Conservation (phyloP, 2,888 invertebrate genomes). For the Drosophila acutilabella region DNA sequence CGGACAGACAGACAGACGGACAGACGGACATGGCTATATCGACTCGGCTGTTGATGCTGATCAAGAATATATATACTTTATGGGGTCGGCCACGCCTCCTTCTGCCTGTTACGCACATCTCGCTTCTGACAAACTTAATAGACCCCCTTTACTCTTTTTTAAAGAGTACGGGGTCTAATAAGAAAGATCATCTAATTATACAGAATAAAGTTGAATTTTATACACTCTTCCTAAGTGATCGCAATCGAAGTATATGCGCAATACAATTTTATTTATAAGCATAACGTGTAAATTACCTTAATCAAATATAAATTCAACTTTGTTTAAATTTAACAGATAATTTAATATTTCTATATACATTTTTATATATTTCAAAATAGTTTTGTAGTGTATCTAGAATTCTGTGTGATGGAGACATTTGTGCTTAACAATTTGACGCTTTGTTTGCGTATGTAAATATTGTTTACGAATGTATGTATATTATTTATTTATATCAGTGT, state of each 20-base stretch:
- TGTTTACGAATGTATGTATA: slow-evolving; percentile 24
- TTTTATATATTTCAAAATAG: background rate
- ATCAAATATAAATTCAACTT: background rate
- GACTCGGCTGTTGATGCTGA: too few species aligned
- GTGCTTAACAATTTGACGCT: slow-evolving; percentile 31
- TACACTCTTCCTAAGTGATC: background rate
- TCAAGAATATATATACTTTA: too few species aligned
- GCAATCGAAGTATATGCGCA: too few species aligned
- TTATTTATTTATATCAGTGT: slow-evolving; percentile 26
- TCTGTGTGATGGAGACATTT: slow-evolving; percentile 15
- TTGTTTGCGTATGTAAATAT: slow-evolving; percentile 44
- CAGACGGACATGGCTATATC: too few species aligned
- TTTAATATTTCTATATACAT: background rate
- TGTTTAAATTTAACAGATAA: background rate
- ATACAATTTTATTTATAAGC: too few species aligned
- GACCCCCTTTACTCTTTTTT: too few species aligned
- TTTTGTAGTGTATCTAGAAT: slow-evolving; percentile 38
- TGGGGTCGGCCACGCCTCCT: too few species aligned
- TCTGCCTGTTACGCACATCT: too few species aligned
- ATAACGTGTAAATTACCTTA: too few species aligned
- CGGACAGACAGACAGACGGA: too few species aligned
- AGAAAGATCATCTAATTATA: background rate
- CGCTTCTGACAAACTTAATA: too few species aligned
- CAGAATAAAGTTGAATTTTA: background rate
- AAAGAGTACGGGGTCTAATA: too few species aligned